Evolutionary conservation across 2,888 invertebrate species (phyloP).

Genomic region (Auanema freiburgensis): DNA sequence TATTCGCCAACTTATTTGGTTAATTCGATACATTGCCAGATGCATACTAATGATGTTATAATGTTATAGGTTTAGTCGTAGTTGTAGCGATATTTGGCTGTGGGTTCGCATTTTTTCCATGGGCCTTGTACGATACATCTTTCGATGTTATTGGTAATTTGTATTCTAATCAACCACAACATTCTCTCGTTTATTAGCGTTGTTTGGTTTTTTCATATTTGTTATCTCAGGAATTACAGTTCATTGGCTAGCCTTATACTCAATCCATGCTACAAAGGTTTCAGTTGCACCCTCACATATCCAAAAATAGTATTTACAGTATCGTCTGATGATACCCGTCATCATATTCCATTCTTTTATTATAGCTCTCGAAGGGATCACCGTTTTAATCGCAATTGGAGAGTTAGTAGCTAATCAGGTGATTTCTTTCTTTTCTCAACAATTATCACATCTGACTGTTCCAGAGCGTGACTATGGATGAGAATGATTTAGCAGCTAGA

Average conservation of each 20-base stretch:
- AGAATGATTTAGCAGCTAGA: slow-evolving; percentile 15
- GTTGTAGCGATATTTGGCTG: slow-evolving; percentile 14
- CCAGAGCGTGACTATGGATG: slow-evolving; percentile 11
- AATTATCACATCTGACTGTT: background rate
- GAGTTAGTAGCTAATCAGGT: slow-evolving; percentile 31
- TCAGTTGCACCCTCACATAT: background rate
- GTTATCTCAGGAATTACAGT: slow-evolving; percentile 12
- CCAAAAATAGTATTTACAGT: slow-evolving; percentile 14
- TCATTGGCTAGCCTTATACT: slow-evolving; percentile 9
- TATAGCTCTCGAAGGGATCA: slow-evolving; percentile 25
- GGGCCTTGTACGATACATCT: slow-evolving; percentile 14
- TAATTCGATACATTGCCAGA: background rate
- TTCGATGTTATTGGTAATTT: slow-evolving; percentile 15
- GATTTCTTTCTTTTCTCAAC: background rate
- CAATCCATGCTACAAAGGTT: slow-evolving; percentile 17
- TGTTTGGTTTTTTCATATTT: slow-evolving; percentile 16
- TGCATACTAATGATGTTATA: background rate
- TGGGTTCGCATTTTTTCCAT: slow-evolving; percentile 19
- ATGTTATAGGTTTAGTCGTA: slow-evolving; percentile 12
- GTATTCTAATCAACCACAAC: background rate
- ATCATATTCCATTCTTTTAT: slow-evolving; percentile 26
- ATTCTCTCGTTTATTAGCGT: background rate
- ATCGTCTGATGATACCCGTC: slow-evolving; percentile 21
- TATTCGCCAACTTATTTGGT: slow-evolving; percentile 13
- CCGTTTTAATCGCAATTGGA: slow-evolving; percentile 27